Evolutionary conservation across 2,113 vertebrate species (phyloP).

Genomic region (Ovis aries): DNA sequence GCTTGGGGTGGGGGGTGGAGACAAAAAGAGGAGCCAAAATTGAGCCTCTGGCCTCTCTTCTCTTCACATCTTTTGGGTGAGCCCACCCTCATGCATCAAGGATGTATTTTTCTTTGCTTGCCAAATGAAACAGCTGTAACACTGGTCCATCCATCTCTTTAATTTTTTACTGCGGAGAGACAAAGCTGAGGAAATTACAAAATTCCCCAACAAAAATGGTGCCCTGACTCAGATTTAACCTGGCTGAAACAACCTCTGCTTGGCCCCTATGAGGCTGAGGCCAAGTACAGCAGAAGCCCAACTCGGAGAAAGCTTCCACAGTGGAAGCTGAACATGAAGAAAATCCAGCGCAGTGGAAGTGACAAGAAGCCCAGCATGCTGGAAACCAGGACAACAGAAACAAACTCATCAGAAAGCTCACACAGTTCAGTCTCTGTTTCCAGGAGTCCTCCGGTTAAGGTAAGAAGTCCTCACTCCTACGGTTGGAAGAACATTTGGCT

Average conservation of each 20-base stretch:
- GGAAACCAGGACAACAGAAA: not conserved
- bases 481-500: not conserved
- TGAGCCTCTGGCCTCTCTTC: not conserved
- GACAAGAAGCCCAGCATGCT: not conserved
- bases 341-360: not conserved
- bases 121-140: not conserved
- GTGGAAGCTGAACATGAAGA: not conserved
- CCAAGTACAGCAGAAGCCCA: not conserved
- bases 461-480: not conserved
- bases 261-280: not conserved
- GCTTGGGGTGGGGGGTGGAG: fast-evolving
- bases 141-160: not conserved
- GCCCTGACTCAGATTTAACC: not conserved
- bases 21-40: not conserved
- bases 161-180: fast-evolving
- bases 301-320: not conserved
- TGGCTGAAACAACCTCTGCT: not conserved
- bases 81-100: not conserved
- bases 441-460: not conserved
- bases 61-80: not conserved
- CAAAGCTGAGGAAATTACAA: not conserved
- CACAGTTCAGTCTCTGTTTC: not conserved
- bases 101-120: not conserved
- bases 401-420: not conserved
- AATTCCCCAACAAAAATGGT: not conserved